Evolutionary conservation across 1,140 invertebrate species (phyloP).

Genomic region (Hyphantria cunea): DNA sequence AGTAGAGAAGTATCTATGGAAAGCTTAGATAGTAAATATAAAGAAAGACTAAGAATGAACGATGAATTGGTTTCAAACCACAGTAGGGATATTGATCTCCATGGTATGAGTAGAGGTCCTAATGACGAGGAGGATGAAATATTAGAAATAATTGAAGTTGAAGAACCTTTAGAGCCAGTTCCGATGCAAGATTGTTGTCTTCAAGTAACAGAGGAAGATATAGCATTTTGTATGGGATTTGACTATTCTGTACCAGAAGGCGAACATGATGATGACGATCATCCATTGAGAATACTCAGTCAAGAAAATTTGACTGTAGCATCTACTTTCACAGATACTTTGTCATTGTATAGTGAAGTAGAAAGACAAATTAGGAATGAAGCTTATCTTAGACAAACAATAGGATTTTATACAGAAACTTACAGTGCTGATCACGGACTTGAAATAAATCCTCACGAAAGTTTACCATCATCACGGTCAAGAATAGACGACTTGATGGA

Average conservation of each 20-base stretch:
- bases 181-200: constrained; percentile 92
- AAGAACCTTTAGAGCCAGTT: constrained; percentile 89
- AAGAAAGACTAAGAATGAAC: constrained; percentile 84
- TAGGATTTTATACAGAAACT: constrained; percentile 73
- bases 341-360: constrained; percentile 89
- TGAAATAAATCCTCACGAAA: constrained; percentile 63
- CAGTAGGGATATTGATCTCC: constrained; percentile 75
- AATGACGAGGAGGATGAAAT: constrained; percentile 86
- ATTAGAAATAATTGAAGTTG: constrained; percentile 91
- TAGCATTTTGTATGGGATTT: constrained; percentile 91
- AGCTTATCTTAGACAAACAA: constrained; percentile 75
- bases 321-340: constrained; percentile 92
- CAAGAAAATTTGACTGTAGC: constrained; percentile 95
- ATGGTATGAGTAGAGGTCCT: constrained; percentile 76
- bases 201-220: constrained; percentile 96
- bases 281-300: constrained; percentile 93
- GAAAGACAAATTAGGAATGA: constrained; percentile 82
- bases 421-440: constrained; percentile 53
- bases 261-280: constrained; percentile 86
- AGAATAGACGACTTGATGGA: constrained; percentile 67
- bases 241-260: constrained; percentile 88
- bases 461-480: constrained; percentile 66
- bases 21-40: constrained; percentile 86
- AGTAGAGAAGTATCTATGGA: constrained; percentile 90
- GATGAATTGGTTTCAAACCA: constrained; percentile 78